Percentiles rank a stretch among this genome's conserved stretches.
These are phyloP conservation scores for Tethea ocularis DNA, from an alignment of 2,888 invertebrate genomes.

Conservation along the genomic window DNA sequence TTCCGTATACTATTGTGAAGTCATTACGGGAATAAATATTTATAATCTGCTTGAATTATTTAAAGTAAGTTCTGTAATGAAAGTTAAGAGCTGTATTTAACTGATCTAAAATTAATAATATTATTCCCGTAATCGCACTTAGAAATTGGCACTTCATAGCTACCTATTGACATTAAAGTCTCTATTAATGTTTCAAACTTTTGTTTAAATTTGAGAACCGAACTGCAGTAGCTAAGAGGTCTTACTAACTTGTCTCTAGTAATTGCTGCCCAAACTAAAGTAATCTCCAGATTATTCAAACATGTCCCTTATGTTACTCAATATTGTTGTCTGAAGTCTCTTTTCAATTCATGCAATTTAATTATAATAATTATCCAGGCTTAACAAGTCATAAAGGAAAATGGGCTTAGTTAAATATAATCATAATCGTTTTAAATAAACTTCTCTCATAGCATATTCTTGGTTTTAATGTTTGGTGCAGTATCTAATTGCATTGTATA, in stretches of 20 bases:
- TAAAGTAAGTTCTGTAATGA: background rate
- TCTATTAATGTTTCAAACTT: constrained; percentile 18
- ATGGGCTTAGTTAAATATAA: constrained; percentile 75
- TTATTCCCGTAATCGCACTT: background rate
- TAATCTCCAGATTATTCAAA: constrained; percentile 39
- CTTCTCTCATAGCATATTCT: constrained; percentile 73
- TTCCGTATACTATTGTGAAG: background rate
- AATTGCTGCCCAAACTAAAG: constrained; percentile 62
- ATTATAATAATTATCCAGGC: constrained; percentile 53
- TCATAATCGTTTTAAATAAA: constrained; percentile 64
- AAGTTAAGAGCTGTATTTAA: background rate
- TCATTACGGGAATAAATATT: background rate
- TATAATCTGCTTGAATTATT: background rate
- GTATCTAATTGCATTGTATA: constrained; percentile 83
- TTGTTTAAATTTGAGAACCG: constrained; percentile 17
- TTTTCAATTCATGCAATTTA: constrained; percentile 52
- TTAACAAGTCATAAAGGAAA: constrained; percentile 71
- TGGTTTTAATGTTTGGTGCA: constrained; percentile 82
- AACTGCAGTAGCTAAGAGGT: constrained; percentile 55
- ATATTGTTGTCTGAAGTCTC: constrained; percentile 36
- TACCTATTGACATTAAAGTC: constrained; percentile 49
- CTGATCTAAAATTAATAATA: background rate
- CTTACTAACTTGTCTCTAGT: constrained; percentile 39
- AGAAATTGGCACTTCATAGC: constrained; percentile 48
- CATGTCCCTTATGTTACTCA: constrained; percentile 42